phyloP scores from a whole-genome alignment of 2,888 invertebrate species.

The Patella depressa region DNA sequence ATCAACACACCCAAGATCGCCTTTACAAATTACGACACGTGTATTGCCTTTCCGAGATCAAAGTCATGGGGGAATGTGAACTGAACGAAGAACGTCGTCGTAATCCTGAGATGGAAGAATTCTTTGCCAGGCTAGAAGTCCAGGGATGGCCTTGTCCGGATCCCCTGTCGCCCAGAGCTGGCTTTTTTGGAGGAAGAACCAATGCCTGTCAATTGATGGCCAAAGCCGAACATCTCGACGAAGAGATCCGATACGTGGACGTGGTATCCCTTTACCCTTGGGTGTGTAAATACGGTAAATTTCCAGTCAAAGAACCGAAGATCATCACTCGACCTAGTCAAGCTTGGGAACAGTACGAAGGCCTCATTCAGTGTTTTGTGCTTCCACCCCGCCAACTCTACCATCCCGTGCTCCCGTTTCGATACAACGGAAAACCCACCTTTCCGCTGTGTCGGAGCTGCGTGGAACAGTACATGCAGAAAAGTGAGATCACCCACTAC shows the following conservation, averaged over 20 bases:
- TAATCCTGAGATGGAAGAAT: neutral
- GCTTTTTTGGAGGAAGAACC: neutral
- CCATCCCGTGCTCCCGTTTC: neutral
- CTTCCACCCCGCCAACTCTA: neutral
- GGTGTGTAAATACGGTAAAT: neutral
- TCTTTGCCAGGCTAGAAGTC: neutral
- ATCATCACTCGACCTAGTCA: neutral
- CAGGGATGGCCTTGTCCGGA: neutral
- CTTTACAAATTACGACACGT: neutral
- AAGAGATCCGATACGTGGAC: neutral
- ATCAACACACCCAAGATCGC: neutral
- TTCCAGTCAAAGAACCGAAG: neutral
- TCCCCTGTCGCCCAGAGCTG: neutral
- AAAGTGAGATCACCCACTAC: neutral
- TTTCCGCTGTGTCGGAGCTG: neutral
- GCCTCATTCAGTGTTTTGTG: neutral
- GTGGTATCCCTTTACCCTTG: neutral
- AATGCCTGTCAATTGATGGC: neutral
- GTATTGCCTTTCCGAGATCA: neutral
- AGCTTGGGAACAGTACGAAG: neutral
- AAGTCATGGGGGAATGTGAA: neutral
- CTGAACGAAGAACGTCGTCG: neutral
- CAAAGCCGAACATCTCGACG: neutral
- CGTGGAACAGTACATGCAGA: neutral
- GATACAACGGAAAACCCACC: neutral